Base-by-base conservation (phyloP, 1,140 invertebrate genomes). In the Limonius californicus region DNA sequence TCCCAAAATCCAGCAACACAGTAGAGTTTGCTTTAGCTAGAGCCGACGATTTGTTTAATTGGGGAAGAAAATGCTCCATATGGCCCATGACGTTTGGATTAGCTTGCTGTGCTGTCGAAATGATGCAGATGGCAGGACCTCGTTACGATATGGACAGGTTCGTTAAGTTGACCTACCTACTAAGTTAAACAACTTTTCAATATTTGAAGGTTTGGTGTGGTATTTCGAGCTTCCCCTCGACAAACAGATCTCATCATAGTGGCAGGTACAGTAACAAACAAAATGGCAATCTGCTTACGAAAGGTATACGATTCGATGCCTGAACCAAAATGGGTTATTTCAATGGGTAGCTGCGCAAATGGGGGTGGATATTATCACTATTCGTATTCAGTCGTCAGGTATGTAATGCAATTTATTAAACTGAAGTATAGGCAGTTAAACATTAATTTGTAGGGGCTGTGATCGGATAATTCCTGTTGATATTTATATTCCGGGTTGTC, bases 41-140 rank as follows among this genome's bases (percentile, higher is more conserved):
- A 76, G 71, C 90, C 0, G 95, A 98, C 76, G 95, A 98, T 78
- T 74, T 97, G 9, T 68, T 97, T 0, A 97, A 97, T 77, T 95
- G 93, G 91, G 90, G 88, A 32, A 81, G 93, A 64, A 93, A 90
- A 80, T 83, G 84, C 70, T 97, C 90, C 0, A 61, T 95, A 8
- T 97, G 92, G 94, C 95, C 94, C 2, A 75, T 95, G 68, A 97
- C 92, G n/a, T 97, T 97, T 80, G 94, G 94, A 62, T 77, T 97
- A 39, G 94, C 94, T 0, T 97, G 94, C 76, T 97, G 94, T 81
- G 94, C 94, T 59, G 89, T 97, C 0, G 94, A 98, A 79, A 98
- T 98, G 95, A 98, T 98, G 95, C 95, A 98, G 77, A 94, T 97
- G 65, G 95, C 94, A 63, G 94, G 91, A 27, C 92, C 95, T 1